phyloP scores from a whole-genome alignment of 35 echinoderm and acorn worm species.

The Apostichopus parvimensis region DNA sequence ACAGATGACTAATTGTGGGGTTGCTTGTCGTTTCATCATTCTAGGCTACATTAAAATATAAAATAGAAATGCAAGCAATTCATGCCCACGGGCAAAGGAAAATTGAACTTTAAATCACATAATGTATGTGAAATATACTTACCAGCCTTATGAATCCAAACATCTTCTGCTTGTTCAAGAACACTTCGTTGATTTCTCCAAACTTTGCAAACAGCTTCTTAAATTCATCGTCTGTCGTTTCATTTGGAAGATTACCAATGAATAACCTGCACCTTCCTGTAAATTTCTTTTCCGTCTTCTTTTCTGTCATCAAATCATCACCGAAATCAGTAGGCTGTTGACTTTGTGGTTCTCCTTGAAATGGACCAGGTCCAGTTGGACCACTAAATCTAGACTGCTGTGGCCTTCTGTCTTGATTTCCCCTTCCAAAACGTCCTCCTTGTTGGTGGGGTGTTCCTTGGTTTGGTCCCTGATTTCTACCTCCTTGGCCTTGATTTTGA shows the following conservation, averaged over 20 bases:
- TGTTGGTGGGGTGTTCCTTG: background rate
- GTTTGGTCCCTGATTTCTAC: background rate
- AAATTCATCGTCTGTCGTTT: constrained; percentile 87
- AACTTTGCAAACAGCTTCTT: constrained; percentile 93
- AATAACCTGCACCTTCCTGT: constrained; percentile 90
- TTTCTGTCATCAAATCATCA: constrained; percentile 36
- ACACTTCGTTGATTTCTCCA: constrained; percentile 98
- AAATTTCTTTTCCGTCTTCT: constrained; percentile 90
- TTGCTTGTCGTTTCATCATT: no score
- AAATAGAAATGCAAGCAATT: no score
- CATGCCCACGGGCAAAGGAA: no score
- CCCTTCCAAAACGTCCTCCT: background rate
- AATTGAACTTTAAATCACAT: no score
- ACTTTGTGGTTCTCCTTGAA: constrained; percentile 1
- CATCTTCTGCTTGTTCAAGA: constrained; percentile 91
- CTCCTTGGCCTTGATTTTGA: background rate
- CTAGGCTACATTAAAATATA: no score
- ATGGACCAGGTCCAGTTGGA: background rate
- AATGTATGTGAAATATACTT: constrained; percentile 33
- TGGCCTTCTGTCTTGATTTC: constrained; percentile 47
- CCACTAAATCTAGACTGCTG: constrained; percentile 14
- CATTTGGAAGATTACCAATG: constrained; percentile 91
- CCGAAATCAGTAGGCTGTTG: background rate
- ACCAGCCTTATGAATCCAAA: constrained; percentile 99
- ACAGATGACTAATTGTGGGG: no score